Evolutionary conservation across 2,113 vertebrate genomes (phyloP), one percentile per base, ranked within the genome.

Genomic region (Lathamus discolor): DNA sequence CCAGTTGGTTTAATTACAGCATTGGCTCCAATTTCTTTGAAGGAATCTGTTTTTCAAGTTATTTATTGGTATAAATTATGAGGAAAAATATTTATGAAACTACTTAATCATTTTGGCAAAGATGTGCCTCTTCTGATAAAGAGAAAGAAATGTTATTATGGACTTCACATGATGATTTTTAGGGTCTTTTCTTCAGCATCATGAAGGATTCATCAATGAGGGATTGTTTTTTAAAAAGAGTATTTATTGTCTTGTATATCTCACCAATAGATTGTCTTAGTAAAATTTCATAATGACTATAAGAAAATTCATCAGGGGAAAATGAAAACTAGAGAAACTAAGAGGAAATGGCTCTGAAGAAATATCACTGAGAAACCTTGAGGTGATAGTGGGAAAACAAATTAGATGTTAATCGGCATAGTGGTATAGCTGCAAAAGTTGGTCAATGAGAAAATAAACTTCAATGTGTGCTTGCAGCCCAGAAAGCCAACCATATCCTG

Each of bases 51-150:
- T 96, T 95, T 83, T 95, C 74, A 88, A 90, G 83, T 94, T 83
- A 95, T 97, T 95, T 96, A 96, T 90, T 79, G 94, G 90, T 95
- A 88, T 76, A 96, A 97, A 96, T 96, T 90, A 93, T 85, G 91
- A 88, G 79, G 79, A 92, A 73, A 95, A 96, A 84, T 84, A 87
- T 61, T 74, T 68, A 61, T 91, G 29, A 61, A 86, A 37, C 13
- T 66, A 29, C 33, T 86, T 91, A 84, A 78, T 51, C 37, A 63
- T 88, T 89, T 97, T 97, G 94, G 86, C 64, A 96, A 92, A 97
- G 94, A 93, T 49, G 41, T 83, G 64, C 55, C 43, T 79, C 29
- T 54, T 96, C 91, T 95, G 91, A 62, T 81, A 96, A 92, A 77
- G 72, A 70, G 29, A 55, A 62, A 61, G 66, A 92, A 96, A 86